Conservation (phyloP, 92 coral and sea anemone species). For the Zoanthus gigantus region DNA sequence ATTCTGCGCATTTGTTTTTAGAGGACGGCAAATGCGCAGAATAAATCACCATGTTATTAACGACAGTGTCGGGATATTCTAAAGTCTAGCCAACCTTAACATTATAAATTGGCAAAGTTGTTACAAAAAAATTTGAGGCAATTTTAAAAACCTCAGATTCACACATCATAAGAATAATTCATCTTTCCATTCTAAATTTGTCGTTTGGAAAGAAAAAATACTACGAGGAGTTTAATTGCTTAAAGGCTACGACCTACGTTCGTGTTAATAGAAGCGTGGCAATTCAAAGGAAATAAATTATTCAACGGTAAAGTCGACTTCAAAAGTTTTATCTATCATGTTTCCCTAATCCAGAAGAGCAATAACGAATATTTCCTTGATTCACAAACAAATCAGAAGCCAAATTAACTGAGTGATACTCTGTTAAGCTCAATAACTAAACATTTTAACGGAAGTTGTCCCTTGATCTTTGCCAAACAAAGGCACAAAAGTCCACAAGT, state of each 20-base stretch:
- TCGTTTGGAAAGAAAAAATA: neutral
- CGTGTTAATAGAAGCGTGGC: slow-evolving; percentile 66
- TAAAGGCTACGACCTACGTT: neutral
- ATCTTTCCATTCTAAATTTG: neutral
- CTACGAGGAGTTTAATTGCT: too few relatives aligned
- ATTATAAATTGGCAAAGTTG: too few relatives aligned
- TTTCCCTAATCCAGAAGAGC: neutral
- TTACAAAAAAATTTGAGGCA: too few relatives aligned
- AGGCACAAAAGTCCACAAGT: slow-evolving; percentile 44
- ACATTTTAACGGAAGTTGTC: neutral
- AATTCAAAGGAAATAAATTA: slow-evolving; percentile 65
- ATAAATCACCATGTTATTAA: too few relatives aligned
- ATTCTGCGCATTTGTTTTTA: too few relatives aligned
- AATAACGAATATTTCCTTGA: neutral
- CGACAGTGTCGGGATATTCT: too few relatives aligned
- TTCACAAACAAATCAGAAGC: slow-evolving; percentile 2
- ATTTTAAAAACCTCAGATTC: too few relatives aligned
- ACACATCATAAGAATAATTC: neutral
- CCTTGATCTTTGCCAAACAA: slow-evolving; percentile 39
- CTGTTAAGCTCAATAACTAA: neutral
- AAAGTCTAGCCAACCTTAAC: too few relatives aligned
- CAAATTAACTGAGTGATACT: neutral
- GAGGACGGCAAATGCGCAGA: too few relatives aligned
- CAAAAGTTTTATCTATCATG: slow-evolving; percentile 6
- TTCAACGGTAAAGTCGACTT: slow-evolving; percentile 44